Base-by-base conservation (phyloP, 1,140 invertebrate species). In the Brachionus manjavacas region DNA sequence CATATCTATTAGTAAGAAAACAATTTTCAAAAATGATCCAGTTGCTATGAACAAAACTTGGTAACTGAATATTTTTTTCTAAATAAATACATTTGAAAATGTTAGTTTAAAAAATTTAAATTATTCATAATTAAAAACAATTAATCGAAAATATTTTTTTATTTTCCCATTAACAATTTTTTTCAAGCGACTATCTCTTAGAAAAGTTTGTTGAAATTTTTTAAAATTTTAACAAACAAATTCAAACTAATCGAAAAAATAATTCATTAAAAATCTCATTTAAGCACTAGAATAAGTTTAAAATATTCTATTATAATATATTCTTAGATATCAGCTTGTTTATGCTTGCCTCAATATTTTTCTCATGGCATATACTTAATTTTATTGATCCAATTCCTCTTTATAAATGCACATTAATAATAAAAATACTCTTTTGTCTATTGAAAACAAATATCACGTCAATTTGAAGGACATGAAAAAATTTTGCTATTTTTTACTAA, bases 101-200 rank as follows among this genome's bases (percentile, higher is more conserved):
- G 52, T 60, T 60, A 60, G 52, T 60, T 60, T 60, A 60, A 60
- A 60, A 60, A 60, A 60, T 23, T 68, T 31, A 31, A 68, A 28
- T 39, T 31, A 68, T 68, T 39, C 31, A 68, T 68, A 68, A 68
- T 31, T 25, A 12, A 66, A 31, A 31, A 31, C 20, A 16, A 66
- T 25, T 31, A 68, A 68, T 68, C 31, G n/a, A 68, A 68, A 68
- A 23, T 68, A 16, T 68, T 68, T 68, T 23, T 68, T 68, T 68
- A 23, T 68, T 68, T 66, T 66, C 1, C 20, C 16, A 66, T 12
- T 28, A 66, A 66, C 4, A 66, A 68, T 31, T 68, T 68, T 0
- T 9, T 23, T 46, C 14, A 14, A 46, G 43, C 43, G 43, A 46
- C 43, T 12, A 35, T 46, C 4, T 0, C 12, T 64, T 14, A 20